A percentile compares a stretch with the other conserved stretches of the same genome.
phyloP scores from a whole-genome alignment of 2,888 invertebrate species.

The Agriopis leucophaearia region DNA sequence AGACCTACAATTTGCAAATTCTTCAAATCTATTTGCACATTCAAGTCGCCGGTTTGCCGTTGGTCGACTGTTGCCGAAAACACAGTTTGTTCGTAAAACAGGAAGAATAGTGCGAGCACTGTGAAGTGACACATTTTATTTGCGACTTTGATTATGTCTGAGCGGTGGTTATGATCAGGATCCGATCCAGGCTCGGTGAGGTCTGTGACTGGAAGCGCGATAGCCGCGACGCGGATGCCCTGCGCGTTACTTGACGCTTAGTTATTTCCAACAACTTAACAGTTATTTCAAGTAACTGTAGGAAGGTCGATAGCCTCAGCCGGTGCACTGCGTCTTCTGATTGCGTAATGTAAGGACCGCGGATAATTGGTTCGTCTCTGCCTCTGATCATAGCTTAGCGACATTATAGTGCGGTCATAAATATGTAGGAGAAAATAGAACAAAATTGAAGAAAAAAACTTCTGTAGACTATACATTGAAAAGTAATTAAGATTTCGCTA shows the following conservation, averaged over 20 bases:
- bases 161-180: slow-evolving; percentile 40
- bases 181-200: slow-evolving; percentile 66
- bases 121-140: slow-evolving; percentile 53
- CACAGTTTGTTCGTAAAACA: slow-evolving; percentile 48
- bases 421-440: neutral
- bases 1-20: slow-evolving; percentile 91
- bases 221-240: slow-evolving; percentile 58
- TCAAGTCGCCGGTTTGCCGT: slow-evolving; percentile 92
- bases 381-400: neutral
- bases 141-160: neutral
- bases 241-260: slow-evolving; percentile 65
- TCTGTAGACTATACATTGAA: too few relatives aligned
- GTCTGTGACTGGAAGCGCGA: slow-evolving; percentile 62
- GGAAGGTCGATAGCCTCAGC: slow-evolving; percentile 84
- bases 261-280: slow-evolving; percentile 84
- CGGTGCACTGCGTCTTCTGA: slow-evolving; percentile 72
- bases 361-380: slow-evolving; percentile 56
- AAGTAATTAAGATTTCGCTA: too few relatives aligned
- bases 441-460: neutral
- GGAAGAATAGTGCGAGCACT: slow-evolving; percentile 52
- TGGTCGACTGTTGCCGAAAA: slow-evolving; percentile 86
- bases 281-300: slow-evolving; percentile 82
- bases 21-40: slow-evolving; percentile 92
- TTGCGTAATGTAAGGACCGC: slow-evolving; percentile 77
- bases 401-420: neutral